Percentiles rank a stretch among this genome's conserved stretches.
Evolutionary conservation across 2,888 invertebrate genomes (phyloP).

Genomic region (Dolichomitus sp.): DNA sequence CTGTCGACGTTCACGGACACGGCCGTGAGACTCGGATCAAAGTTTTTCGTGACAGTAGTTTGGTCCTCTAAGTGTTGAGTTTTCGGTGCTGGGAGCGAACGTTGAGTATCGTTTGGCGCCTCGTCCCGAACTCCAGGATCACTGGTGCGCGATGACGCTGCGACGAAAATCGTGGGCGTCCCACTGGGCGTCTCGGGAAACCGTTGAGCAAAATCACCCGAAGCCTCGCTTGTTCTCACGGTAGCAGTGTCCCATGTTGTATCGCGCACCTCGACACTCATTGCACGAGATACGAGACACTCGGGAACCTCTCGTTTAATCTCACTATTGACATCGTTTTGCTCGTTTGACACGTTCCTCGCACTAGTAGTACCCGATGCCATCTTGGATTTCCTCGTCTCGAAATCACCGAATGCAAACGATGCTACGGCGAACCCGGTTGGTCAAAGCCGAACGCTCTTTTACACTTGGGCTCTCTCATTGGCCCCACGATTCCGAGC

Average conservation of each 20-base stretch:
- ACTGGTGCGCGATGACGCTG: slow-evolving; percentile 77
- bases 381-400: slow-evolving; percentile 84
- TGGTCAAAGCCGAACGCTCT: slow-evolving; percentile 73
- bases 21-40: slow-evolving; percentile 34
- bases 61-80: slow-evolving; percentile 57
- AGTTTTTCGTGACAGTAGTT: slow-evolving; percentile 65
- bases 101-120: slow-evolving; percentile 63
- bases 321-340: slow-evolving; percentile 84
- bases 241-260: slow-evolving; percentile 48
- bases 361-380: slow-evolving; percentile 85
- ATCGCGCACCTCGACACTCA: slow-evolving; percentile 67
- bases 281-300: slow-evolving; percentile 57
- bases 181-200: slow-evolving; percentile 71
- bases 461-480: slow-evolving; percentile 36
- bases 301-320: slow-evolving; percentile 42
- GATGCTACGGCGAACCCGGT: slow-evolving; percentile 75
- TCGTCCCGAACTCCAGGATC: slow-evolving; percentile 64
- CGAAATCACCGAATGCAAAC: slow-evolving; percentile 39
- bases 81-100: slow-evolving; percentile 64
- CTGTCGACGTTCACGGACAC: slow-evolving; percentile 46
- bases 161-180: slow-evolving; percentile 81
- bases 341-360: slow-evolving; percentile 84
- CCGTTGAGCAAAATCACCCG: slow-evolving; percentile 35
- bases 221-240: slow-evolving; percentile 28
- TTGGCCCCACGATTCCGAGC: slow-evolving; percentile 49